A percentile compares a stretch with the other conserved stretches of the same genome.
Conservation (phyloP, 2,113 vertebrate genomes). For the Tychaedon coryphoeus region DNA sequence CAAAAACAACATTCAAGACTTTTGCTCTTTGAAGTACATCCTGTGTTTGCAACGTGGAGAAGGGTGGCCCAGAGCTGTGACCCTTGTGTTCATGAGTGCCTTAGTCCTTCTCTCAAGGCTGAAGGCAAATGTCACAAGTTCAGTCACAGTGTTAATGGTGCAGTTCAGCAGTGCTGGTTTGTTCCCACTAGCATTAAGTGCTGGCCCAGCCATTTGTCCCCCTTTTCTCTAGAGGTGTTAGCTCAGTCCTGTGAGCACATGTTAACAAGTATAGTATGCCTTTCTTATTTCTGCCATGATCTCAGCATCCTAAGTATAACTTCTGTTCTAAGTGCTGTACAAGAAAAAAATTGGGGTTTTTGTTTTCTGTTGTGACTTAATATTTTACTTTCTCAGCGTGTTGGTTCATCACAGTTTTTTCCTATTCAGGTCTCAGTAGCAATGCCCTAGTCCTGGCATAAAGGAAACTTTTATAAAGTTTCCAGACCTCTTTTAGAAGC, state of each 20-base stretch:
- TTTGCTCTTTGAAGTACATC: background rate
- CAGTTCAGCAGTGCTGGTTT: background rate
- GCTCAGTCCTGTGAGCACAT: background rate
- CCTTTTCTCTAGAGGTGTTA: background rate
- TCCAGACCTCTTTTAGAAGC: background rate
- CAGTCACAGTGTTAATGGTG: background rate
- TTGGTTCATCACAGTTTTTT: background rate
- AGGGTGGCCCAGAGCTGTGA: background rate
- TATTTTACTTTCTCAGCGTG: background rate
- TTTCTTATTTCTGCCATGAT: background rate
- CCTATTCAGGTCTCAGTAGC: background rate
- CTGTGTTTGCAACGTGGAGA: background rate
- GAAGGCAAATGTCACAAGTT: background rate
- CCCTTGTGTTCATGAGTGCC: background rate
- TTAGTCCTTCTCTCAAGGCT: background rate
- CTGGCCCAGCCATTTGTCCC: background rate
- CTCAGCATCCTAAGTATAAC: background rate
- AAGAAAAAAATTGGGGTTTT: accelerated
- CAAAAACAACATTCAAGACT: background rate
- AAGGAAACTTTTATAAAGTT: background rate
- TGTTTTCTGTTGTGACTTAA: background rate
- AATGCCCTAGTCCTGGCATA: background rate
- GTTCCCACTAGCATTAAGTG: background rate
- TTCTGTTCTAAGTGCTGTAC: background rate
- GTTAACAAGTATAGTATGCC: background rate